Evolutionary conservation across 2,113 vertebrate species (phyloP).

Genomic region (Chionomys nivalis): DNA sequence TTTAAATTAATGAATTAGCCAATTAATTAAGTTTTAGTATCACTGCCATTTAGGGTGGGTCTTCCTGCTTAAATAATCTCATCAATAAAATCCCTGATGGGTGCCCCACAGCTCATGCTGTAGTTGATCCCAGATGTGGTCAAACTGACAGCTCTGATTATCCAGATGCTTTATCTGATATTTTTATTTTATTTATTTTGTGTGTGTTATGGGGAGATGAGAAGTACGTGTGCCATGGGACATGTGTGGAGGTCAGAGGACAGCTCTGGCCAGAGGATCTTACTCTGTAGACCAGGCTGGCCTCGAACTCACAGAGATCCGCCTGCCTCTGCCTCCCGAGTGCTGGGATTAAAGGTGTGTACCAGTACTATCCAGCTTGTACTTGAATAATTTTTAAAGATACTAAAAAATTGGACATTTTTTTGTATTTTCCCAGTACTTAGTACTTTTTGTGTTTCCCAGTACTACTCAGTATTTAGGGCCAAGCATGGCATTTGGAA

Average conservation of each 20-base stretch:
- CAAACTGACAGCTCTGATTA: background rate
- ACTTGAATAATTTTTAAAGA: background rate
- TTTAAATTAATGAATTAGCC: background rate
- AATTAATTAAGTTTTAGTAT: background rate
- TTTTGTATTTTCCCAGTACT: background rate
- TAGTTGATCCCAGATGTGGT: background rate
- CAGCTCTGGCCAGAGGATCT: too few species aligned
- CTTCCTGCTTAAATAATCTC: background rate
- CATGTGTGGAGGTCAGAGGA: too few species aligned
- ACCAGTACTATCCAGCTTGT: background rate
- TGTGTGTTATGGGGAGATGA: background rate
- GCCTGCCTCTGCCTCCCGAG: background rate
- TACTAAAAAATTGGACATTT: background rate
- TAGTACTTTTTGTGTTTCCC: background rate
- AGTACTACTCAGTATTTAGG: background rate
- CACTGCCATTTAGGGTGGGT: background rate
- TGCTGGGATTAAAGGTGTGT: background rate
- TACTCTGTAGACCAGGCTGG: background rate
- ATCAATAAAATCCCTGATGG: background rate
- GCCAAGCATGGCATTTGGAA: background rate
- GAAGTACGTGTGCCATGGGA: background rate
- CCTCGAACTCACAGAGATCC: background rate
- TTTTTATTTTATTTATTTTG: background rate
- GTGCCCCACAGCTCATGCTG: background rate
- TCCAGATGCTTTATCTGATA: background rate